Base-by-base conservation (phyloP, 1,140 invertebrate genomes). In the Bombus waltoni region DNA sequence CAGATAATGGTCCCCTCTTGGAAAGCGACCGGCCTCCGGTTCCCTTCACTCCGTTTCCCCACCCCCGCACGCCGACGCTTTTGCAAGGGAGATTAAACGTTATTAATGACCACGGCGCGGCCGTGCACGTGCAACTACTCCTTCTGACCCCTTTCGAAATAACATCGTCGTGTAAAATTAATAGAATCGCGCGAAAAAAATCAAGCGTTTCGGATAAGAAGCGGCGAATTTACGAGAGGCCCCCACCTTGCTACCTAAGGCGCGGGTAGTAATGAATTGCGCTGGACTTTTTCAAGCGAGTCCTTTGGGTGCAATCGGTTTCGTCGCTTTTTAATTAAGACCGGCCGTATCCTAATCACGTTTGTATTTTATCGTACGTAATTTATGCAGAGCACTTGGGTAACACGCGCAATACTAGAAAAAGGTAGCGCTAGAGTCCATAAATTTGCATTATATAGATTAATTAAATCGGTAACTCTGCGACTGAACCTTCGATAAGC, bases 41-140 rank as follows among this genome's bases (percentile, higher is more conserved):
- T 53, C 42, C 42, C 71, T 65, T 62, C n/a, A 25, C 65, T 35
- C 9, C 53, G 62, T n/a, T n/a, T n/a, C 65, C 71, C 25, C 68
- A 71, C 68, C 22, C 68, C 35, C 68, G 10, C 38, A 40, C 40
- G 28, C 6, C 66, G n/a, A 35, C 62, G 71, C 59, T 81, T 74
- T 89, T 79, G 32, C 75, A 28, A 40, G n/a, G 38, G 22, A 87
- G 84, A 89, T 87, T 81, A 89, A 89, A 75, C n/a, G 47, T 89
- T 89, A 89, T 89, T 89, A 89, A 89, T 89, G 84, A 78, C 38
- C 62, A 76, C 62, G 68, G 44, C 80, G 22, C 65, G 57, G 53
- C 28, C 59, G 59, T 73, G 66, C 68, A 65, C 59, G 70, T 71
- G 53, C 70, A 78, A 70, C 57, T 22, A 28, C 53, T 70, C 35